Evolutionary conservation across 2,888 invertebrate genomes (phyloP).

Genomic region (Phengaris arion): DNA sequence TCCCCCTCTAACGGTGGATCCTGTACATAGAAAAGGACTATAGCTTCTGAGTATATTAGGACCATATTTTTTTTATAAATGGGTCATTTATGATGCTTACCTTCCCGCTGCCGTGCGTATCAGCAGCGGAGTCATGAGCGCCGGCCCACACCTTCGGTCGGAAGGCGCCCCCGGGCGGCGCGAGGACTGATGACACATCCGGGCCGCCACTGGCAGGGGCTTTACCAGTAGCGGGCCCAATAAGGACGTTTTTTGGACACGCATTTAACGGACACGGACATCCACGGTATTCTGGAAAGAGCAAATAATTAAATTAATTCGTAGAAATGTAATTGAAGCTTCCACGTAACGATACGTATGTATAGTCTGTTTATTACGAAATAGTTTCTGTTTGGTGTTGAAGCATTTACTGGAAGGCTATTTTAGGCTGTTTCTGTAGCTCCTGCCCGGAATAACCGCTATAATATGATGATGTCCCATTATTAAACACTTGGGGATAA

Average conservation of each 20-base stretch:
- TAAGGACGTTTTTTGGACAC: conserved; percentile 99
- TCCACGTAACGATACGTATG: background rate
- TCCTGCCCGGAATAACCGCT: background rate
- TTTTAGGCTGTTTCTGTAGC: background rate
- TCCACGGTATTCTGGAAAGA: conserved; percentile 73
- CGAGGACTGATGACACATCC: conserved; percentile 62
- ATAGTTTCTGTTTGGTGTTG: background rate
- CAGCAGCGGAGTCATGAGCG: conserved; percentile 63
- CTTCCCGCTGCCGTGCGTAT: conserved; percentile 73
- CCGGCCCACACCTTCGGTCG: conserved; percentile 74
- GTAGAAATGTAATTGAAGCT: background rate
- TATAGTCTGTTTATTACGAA: background rate
- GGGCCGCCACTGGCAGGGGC: conserved; percentile 87
- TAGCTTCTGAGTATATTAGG: conserved; percentile 29
- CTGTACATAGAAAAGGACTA: conserved; percentile 40
- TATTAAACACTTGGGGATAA: conserved; percentile 2
- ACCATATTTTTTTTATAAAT: background rate
- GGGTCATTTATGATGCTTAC: conserved; percentile 42
- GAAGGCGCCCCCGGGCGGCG: conserved; percentile 77
- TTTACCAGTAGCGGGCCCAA: conserved; percentile 99
- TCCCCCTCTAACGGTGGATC: conserved; percentile 65
- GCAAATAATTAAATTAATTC: background rate
- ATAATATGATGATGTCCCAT: background rate
- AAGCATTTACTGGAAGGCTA: background rate
- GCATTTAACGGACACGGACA: conserved; percentile 95